Evolutionary conservation across 2,113 vertebrate species (phyloP), one percentile per base, ranked within the genome.

Genomic region (Rostratula benghalensis): DNA sequence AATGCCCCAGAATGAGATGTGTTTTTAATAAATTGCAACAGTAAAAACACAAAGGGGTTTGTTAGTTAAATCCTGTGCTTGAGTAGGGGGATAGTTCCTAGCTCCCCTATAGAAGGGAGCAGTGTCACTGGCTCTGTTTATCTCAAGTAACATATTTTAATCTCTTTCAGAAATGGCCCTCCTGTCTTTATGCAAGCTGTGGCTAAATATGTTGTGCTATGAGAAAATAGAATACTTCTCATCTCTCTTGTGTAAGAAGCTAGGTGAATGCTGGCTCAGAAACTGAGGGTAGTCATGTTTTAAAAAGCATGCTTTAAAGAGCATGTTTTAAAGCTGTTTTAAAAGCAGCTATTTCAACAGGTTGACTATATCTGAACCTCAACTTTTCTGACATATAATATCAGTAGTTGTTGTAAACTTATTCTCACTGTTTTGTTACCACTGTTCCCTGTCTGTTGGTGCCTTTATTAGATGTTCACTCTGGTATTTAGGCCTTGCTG

Each of bases 401-500:
- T 57, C 13, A 77, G 53, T 54, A 69, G 86, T 22, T 80, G 83
- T 22, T 89, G 51, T 28, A 30, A 90, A 83, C 65, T 73, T 87
- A 25, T 59, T 53, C 64, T 83, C 43, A 59, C 76, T 94, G 69
- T 33, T 95, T 87, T 89, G 80, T 74, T 91, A 25, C 87, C 20
- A 3, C 87, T 70, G 31, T 80, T 86, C 39, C 45, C 75, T 83
- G 79, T 64, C 88, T 78, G 78, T 63, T 90, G 68, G 35, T 37
- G 92, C 60, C 80, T 77, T 92, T 95, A 78, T 96, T 92, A 81
- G 69, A 86, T 78, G 73, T 54, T 83, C 73, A 63, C 59, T 89
- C 83, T 93, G 86, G 76, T 81, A 93, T 97, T 94, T 94, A 56
- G 5, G 86, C 79, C 69, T 91, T 95, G 60, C 65, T 94, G 93